Base-by-base conservation (phyloP, 2,888 invertebrate species). In the Plutella xylostella region DNA sequence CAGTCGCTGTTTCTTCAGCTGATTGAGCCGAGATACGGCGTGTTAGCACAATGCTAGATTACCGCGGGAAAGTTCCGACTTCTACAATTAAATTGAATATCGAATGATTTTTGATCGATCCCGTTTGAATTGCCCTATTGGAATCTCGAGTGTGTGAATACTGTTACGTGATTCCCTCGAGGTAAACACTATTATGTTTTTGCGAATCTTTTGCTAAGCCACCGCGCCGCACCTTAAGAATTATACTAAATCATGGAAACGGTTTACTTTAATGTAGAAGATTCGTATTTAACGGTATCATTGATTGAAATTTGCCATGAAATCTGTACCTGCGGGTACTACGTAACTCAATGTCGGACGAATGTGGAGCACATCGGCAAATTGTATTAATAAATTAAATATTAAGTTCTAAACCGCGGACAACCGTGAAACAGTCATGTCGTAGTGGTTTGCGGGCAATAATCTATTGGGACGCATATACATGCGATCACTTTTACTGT, bases 401-500 rank as follows among this genome's bases (percentile, higher is more conserved):
- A 40, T 15, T 15, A 17, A 55, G 51, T 61, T 59, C 48, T 48
- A 62, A 71, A 75, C 72, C 73, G 60, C 68, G 64, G 66, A 70
- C 65, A 63, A 58, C 67, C 67, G 65, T 71, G 69, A 68, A 72
- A 68, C 63, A 60, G 65, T 62, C 41, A 46, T 53, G 53, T 52
- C 55, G 53, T 61, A 51, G 55, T 55, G 58, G 64, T 60, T 60
- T 52, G 56, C 54, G 55, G 56, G 64, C 62, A 67, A 71, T 72
- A 72, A 72, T 70, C 69, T 67, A 72, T 72, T 65, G 68, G 70
- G 72, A 72, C 66, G 68, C 69, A 77, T 64, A 74, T 61, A 72
- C 78, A 75, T 79, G 78, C 75, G 79, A 80, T 73, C 78, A 77
- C 75, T 79, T 77, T 79, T 80, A 80, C 80, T 82, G 79, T 79